Conservation (phyloP, 2,888 invertebrate species). For the Cacoxenus indagator region DNA sequence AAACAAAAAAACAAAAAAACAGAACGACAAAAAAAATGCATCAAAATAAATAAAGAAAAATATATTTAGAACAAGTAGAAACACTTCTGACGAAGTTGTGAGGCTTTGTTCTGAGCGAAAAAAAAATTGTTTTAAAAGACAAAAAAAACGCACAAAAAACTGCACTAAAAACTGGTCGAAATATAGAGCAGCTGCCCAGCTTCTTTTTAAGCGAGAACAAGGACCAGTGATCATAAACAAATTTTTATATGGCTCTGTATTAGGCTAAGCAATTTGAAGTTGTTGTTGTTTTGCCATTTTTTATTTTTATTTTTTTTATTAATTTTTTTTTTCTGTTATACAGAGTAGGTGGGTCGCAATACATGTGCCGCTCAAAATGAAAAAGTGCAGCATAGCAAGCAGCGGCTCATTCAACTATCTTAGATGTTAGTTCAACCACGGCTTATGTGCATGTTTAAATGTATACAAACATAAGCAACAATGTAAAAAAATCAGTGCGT, state of each 20-base stretch:
- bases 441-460: too few relatives aligned
- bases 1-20: not conserved
- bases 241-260: slow-evolving; percentile 40
- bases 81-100: not conserved
- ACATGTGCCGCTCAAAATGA: too few relatives aligned
- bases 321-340: slow-evolving; percentile 22
- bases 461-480: too few relatives aligned
- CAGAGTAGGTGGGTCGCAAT: too few relatives aligned
- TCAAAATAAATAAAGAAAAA: slow-evolving; percentile 32
- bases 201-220: too few relatives aligned
- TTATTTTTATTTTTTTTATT: slow-evolving; percentile 10
- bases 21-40: too few relatives aligned
- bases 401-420: too few relatives aligned
- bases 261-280: not conserved
- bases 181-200: slow-evolving; percentile 49
- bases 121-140: not conserved
- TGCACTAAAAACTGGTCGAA: slow-evolving; percentile 66
- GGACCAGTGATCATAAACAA: too few relatives aligned
- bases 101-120: too few relatives aligned
- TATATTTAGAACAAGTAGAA: not conserved
- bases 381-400: too few relatives aligned
- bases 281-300: slow-evolving; percentile 20
- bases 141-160: slow-evolving; percentile 52
- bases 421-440: too few relatives aligned
- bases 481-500: not conserved